Evolutionary conservation across 1,140 invertebrate species (phyloP), one percentile per base, ranked within the genome.

Genomic region (Brachionus sp.): DNA sequence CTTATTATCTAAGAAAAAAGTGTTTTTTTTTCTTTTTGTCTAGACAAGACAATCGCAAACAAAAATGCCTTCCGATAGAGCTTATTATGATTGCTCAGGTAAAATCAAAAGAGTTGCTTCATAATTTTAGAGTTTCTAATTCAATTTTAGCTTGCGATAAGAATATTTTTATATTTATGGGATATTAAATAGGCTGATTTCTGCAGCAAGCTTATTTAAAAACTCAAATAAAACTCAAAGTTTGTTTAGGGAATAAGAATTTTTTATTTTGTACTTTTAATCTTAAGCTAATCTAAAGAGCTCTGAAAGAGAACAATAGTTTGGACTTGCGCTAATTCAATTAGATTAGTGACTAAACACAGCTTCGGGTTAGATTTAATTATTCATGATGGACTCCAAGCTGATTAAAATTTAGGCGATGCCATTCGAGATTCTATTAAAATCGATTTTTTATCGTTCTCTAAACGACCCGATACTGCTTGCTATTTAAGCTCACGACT

Each of bases 361-460:
- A 7, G 50, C 50, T 66, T 33, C 16, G 6, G 57, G 19, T 64
- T 6, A 3, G 33, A 5, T 16, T 66, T 66, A 66, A 66, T 66
- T 66, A 37, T 66, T 66, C 29, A 5, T 37, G 25, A 66, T 37
- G 29, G 64, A 66, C 13, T 33, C 64, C 33, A 33, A 66, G 25
- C 33, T 33, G 64, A 66, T 66, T 66, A 33, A 37, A 66, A 66
- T 23, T 46, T 66, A 66, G 64, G 33, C 64, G 25, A 66, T 66
- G 64, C 64, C 64, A 33, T 66, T 66, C 64, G 64, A 66, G 64
- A 66, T 66, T 66, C 33, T 66, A 25, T 16, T 9, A 66, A 66
- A 37, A 66, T 66, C 64, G 64, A 66, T 57, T 57, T 57, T n/a
- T 57, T 57, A 19, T 57, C 3, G 16, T 19, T 23, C 19, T 57